Evolutionary conservation across 2,797 vertebrate genomes (phyloP).

Genomic region (Karalla daura): DNA sequence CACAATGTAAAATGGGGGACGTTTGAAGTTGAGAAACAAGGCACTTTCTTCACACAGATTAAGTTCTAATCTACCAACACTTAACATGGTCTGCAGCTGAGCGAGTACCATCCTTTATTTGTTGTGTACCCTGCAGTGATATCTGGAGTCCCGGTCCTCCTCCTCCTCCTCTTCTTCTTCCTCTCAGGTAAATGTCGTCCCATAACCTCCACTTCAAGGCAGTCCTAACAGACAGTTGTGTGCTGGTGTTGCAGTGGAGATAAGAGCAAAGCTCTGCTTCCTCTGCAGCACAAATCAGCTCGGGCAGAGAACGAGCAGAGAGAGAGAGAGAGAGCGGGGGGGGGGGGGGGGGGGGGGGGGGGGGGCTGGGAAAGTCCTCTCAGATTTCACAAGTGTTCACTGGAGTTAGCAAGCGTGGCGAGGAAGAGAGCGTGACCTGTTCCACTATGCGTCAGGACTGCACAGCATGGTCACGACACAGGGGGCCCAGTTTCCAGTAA

Average conservation of each 20-base stretch:
- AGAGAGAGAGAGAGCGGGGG: conserved; percentile 8
- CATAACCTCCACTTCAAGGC: conserved; percentile 29
- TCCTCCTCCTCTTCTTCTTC: neutral
- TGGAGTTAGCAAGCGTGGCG: conserved; percentile 51
- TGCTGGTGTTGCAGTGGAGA: conserved; percentile 52
- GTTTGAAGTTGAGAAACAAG: too few species aligned
- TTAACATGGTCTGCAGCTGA: too few species aligned
- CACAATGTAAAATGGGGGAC: too few species aligned
- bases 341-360: conserved; percentile 8
- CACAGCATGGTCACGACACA: conserved; percentile 63
- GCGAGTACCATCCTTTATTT: too few species aligned
- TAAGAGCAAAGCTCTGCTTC: conserved; percentile 42
- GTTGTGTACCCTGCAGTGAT: too few species aligned
- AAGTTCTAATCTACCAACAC: too few species aligned
- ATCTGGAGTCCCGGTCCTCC: too few species aligned
- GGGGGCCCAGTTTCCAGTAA: conserved; percentile 60
- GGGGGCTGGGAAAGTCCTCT: conserved; percentile 40
- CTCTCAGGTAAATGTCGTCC: neutral
- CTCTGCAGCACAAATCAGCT: conserved; percentile 51
- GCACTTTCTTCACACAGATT: too few species aligned
- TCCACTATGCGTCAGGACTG: conserved; percentile 64
- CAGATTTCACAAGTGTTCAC: conserved; percentile 70
- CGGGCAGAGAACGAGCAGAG: conserved; percentile 40
- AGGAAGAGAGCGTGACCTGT: conserved; percentile 39
- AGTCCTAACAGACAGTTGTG: conserved; percentile 22